Base-by-base conservation (phyloP, 2,797 vertebrate genomes). In the Sternarchorhynchus goeldii region DNA sequence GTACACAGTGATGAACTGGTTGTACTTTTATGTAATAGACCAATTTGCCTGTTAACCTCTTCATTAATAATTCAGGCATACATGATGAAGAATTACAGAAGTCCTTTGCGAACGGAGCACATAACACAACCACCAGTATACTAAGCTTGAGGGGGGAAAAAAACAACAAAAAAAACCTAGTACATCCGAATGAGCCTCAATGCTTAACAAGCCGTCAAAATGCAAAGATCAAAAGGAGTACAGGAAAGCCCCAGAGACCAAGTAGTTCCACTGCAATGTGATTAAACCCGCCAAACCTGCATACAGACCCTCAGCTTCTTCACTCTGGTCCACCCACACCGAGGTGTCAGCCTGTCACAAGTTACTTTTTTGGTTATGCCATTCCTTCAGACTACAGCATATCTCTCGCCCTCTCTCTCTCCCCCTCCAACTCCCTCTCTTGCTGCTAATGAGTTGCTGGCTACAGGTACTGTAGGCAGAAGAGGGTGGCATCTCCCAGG, bases 391-490 rank as follows among this genome's bases (percentile, higher is more conserved):
- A 57, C 65, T 18, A 31, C 64, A 63, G 17, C 39, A 64, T 55
- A 18, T 74, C 70, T 78, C 76, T 57, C 56, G 21, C 41, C 67
- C 80, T 62, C 39, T 36, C 16, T 25, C 17, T 21, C 65, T 74
- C 41, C 21, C 67, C 25, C 68, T 29, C 62, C 70, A 34, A 2
- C 58, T 34, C 55, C 45, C 4, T 10, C 66, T 32, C 50, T 14
- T n/a, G 31, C 25, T 10, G 2, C 72, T 85, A 85, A 83, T 81
- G 81, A 85, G 77, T 73, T 73, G 36, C 39, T 68, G 57, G 76
- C 70, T 50, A 60, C 21, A 5, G 45, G 50, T 72, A 53, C 4
- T 25, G 53, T 32, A 73, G 39, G 74, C 65, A 58, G 39, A 20
- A 3, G 34, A 21, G 25, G 69, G 55, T 60, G 77, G 66, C 70